Conservation (phyloP, 2,113 vertebrate genomes). For the Mustelus asterias region DNA sequence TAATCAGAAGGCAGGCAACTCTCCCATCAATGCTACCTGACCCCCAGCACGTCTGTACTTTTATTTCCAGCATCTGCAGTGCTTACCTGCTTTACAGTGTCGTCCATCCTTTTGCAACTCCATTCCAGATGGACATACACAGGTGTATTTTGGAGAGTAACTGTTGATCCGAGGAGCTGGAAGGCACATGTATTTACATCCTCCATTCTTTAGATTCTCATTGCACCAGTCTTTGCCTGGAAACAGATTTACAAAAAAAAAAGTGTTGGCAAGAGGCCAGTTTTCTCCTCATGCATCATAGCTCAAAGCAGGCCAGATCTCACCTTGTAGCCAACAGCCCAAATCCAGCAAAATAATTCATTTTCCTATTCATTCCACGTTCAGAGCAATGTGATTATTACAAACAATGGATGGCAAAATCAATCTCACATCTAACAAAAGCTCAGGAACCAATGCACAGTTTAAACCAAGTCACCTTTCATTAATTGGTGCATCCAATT, state of each 20-base stretch:
- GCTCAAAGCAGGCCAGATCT: background rate
- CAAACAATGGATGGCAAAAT: background rate
- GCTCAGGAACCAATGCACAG: background rate
- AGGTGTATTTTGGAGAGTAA: conserved; percentile 86
- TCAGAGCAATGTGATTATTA: too few relatives aligned
- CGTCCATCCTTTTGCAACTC: conserved; percentile 63
- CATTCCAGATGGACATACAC: conserved; percentile 73
- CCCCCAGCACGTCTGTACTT: background rate
- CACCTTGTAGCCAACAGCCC: background rate
- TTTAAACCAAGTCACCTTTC: background rate
- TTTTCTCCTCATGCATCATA: background rate
- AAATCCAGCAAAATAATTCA: background rate
- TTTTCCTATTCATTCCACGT: too few relatives aligned
- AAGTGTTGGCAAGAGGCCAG: too few relatives aligned
- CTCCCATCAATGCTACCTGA: background rate
- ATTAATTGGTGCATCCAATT: background rate
- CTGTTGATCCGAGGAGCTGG: conserved; percentile 92
- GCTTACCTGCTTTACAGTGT: conserved; percentile 61
- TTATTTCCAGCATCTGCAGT: background rate
- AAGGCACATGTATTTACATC: conserved; percentile 83
- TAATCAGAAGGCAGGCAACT: background rate
- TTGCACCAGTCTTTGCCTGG: conserved; percentile 91
- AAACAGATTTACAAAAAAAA: background rate
- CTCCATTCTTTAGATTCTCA: conserved; percentile 74
- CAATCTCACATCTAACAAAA: background rate